Conservation (phyloP, 2,113 vertebrate species). For the Panthera tigris region DNA sequence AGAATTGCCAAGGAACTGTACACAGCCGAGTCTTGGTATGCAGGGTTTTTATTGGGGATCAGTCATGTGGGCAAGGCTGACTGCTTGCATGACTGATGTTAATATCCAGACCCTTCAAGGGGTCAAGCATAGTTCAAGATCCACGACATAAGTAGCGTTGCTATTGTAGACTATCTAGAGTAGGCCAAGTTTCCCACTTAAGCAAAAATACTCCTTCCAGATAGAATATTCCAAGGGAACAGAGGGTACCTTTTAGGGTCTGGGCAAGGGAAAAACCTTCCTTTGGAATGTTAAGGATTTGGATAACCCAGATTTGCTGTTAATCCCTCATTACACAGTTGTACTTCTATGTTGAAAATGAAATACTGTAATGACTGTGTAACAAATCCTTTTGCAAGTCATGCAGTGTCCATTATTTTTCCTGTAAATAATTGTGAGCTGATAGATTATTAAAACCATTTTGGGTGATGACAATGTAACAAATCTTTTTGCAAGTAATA, state of each 20-base stretch:
- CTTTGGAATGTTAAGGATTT: background rate
- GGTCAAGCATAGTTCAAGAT: background rate
- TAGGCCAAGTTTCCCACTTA: background rate
- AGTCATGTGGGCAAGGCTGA: background rate
- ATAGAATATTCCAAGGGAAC: background rate
- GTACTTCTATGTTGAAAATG: background rate
- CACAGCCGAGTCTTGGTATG: background rate
- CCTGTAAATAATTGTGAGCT: background rate
- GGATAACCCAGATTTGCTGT: background rate
- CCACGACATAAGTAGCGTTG: background rate
- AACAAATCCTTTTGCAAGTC: background rate
- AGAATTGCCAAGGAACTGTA: background rate
- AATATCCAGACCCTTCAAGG: background rate
- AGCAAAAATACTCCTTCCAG: background rate
- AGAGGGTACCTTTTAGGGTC: background rate
- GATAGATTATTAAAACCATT: background rate
- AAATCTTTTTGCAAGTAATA: background rate
- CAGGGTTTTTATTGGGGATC: background rate
- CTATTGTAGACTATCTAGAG: background rate
- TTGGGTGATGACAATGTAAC: background rate
- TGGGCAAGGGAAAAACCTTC: background rate
- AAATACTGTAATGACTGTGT: background rate
- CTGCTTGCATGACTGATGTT: background rate
- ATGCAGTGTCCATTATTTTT: background rate
- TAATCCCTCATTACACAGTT: background rate